Evolutionary conservation across 2,888 invertebrate genomes (phyloP).

Genomic region (Eristalinus sepulchralis): DNA sequence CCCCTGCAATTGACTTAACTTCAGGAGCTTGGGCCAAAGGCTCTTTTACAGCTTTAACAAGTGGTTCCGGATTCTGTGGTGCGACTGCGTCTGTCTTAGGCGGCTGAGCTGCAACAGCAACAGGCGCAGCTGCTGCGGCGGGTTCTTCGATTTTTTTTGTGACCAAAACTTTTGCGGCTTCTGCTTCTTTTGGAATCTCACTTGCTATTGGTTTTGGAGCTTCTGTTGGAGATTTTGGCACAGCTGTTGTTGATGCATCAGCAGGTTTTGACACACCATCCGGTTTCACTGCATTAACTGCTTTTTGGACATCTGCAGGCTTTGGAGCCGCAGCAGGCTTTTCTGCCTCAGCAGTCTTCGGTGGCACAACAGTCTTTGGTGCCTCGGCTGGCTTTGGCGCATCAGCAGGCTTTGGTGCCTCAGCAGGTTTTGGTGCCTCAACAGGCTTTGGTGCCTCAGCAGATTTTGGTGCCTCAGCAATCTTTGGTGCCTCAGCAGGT

Average conservation of each 20-base stretch:
- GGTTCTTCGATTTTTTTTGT: constrained; percentile 74
- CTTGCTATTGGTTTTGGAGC: constrained; percentile 86
- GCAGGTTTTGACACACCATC: constrained; percentile 83
- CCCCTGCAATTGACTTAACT: constrained; percentile 7
- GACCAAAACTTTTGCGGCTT: background rate
- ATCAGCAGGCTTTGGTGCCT: constrained; percentile 77
- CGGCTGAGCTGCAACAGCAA: constrained; percentile 82
- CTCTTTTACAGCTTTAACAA: constrained; percentile 92
- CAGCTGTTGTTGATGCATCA: constrained; percentile 85
- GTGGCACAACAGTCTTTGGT: constrained; percentile 84
- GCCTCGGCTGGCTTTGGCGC: constrained; percentile 77
- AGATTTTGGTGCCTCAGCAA: constrained; percentile 74
- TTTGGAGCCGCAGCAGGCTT: constrained; percentile 82
- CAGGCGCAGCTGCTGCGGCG: constrained; percentile 84
- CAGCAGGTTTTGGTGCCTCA: background rate
- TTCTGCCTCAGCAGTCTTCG: constrained; percentile 80
- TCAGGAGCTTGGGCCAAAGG: background rate
- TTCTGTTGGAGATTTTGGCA: background rate
- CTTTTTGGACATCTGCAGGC: constrained; percentile 79
- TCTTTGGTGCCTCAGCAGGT: constrained; percentile 82
- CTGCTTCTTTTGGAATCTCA: constrained; percentile 81
- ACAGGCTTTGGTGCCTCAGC: background rate
- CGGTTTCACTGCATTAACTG: constrained; percentile 75
- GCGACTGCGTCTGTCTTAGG: constrained; percentile 78
- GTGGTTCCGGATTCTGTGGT: constrained; percentile 85